Base-by-base conservation (phyloP, 1,140 invertebrate genomes). In the Drosophila ambigua region DNA sequence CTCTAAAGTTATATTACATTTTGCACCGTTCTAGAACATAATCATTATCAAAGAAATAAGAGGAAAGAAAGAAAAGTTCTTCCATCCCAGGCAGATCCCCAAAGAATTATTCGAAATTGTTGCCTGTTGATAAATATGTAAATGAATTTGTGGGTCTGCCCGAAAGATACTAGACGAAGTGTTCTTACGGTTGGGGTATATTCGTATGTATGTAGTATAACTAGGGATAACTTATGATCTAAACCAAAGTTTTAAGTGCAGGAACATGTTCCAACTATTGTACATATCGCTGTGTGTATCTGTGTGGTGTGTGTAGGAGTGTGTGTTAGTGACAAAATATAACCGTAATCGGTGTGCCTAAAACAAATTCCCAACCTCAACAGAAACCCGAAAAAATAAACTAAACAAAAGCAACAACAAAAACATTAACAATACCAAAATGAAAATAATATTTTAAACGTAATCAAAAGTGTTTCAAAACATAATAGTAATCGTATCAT, bases 211-310 rank as follows among this genome's bases (percentile, higher is more conserved):
- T 35, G 11, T 20, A 20, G 20, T 20, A 20, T 20, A 55, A 28
- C 24, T 63, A 58, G 31, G 28, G 31, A 31, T 44, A 78, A 66
- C 79, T 82, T 82, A 82, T 6, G 15, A 15, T 57, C 53, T 59
- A 72, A 61, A 24, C 48, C 31, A 35, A 79, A 49, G 31, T 43
- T 67, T 84, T 63, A 87, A 62, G 81, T 85, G 81, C 78, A 87
- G 81, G 81, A 87, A 85, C 81, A 75, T 87, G 64, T 69, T 83
- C 78, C 81, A 85, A 78, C 74, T 74, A 61, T 74, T 28, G 41
- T 52, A 35, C 20, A 20, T 20, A 20, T 20, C 20, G 20, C 20
- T 55, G 58, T 60, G 54, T 62, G 44, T 74, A 50, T 64, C 35
- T 49, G 55, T 66, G 20, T 20, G 20, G 62, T 57, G 41, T 65